Conservation (phyloP, 2,797 vertebrate genomes). For the Hippopotamyrus pictus region DNA sequence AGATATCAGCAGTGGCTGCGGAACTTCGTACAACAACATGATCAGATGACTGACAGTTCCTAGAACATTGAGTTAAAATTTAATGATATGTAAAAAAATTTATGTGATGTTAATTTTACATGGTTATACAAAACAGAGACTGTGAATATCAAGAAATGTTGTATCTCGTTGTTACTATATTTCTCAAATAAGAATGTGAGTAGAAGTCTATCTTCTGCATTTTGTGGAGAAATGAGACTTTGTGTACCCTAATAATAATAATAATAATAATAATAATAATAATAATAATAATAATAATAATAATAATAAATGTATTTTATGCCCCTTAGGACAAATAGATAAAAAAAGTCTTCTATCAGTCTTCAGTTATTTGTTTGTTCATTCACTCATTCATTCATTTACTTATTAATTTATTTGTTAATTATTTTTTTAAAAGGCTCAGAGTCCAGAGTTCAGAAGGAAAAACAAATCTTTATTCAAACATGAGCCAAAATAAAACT, state of each 20-base stretch:
- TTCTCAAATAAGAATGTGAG: neutral
- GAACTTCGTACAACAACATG: neutral
- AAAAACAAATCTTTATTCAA: neutral
- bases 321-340: neutral
- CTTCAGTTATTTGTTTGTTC: neutral
- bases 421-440: neutral
- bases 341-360: neutral
- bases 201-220: neutral
- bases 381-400: neutral
- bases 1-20: neutral
- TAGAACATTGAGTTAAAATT: neutral
- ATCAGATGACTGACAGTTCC: neutral
- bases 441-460: neutral
- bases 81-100: neutral
- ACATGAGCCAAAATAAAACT: neutral
- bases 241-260: neutral
- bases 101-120: neutral
- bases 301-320: neutral
- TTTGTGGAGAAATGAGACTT: neutral
- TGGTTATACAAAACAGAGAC: neutral
- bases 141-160: neutral
- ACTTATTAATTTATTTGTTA: neutral
- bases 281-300: neutral
- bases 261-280: neutral
- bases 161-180: neutral